Conservation (phyloP, 2,113 vertebrate genomes). For the Seriola aureovittata region DNA sequence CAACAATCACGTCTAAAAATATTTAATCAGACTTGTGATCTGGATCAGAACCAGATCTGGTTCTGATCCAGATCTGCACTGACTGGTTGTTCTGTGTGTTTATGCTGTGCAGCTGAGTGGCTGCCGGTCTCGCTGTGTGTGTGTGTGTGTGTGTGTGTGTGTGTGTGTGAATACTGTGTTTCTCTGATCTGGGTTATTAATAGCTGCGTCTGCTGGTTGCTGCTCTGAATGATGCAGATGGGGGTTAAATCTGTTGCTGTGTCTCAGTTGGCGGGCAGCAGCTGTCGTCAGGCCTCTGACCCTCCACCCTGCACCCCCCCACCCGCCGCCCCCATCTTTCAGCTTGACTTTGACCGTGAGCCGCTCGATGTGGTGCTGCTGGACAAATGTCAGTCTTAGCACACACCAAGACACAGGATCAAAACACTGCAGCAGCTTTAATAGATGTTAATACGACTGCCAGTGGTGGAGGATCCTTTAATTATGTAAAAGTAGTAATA, state of each 20-base stretch:
- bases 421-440: too few species aligned
- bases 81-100: background rate
- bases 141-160: constrained; percentile 28
- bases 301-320: background rate
- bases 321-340: background rate
- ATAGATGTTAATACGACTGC: too few species aligned
- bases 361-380: too few species aligned
- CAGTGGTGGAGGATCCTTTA: too few species aligned
- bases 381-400: too few species aligned
- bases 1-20: too few species aligned
- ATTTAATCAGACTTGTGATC: background rate
- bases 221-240: constrained; percentile 51
- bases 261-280: constrained; percentile 30
- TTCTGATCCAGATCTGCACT: background rate
- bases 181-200: constrained; percentile 54
- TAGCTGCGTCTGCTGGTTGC: constrained; percentile 34
- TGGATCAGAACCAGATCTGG: background rate
- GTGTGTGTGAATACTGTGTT: constrained; percentile 17
- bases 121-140: constrained; percentile 7
- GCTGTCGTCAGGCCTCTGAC: constrained; percentile 38
- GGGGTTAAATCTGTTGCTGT: constrained; percentile 42
- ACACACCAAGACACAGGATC: too few species aligned
- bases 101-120: background rate
- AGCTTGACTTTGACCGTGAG: constrained; percentile 21
- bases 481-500: too few species aligned